These are phyloP conservation scores for Lynx canadensis DNA, from an alignment of 2,113 vertebrate species.

Conservation along the genomic window DNA sequence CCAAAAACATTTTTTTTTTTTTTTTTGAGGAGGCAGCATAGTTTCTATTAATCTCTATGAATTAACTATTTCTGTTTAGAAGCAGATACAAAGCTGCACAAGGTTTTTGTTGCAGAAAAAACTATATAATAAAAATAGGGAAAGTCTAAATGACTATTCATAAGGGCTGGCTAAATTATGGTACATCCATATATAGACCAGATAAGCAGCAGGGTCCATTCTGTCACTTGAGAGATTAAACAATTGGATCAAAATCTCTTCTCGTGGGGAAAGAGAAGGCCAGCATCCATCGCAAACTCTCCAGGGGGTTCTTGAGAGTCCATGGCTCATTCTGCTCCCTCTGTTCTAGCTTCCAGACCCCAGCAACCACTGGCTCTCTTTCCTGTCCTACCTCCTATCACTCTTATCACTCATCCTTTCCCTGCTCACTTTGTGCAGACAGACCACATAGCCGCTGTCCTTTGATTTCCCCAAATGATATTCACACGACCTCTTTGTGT, in stretches of 20 bases:
- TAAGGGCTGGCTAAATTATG: neutral
- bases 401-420: neutral
- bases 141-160: neutral
- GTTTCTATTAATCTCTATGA: neutral
- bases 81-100: neutral
- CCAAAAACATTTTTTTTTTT: neutral
- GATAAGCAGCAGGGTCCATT: neutral
- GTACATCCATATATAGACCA: neutral
- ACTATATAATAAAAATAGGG: neutral
- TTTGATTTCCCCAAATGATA: neutral
- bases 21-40: neutral
- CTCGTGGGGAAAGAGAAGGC: neutral
- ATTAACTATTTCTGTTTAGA: neutral
- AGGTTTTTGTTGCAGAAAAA: neutral
- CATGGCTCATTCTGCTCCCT: neutral
- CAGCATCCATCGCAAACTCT: neutral
- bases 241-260: slow-evolving; percentile 2
- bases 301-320: neutral
- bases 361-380: neutral
- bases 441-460: neutral
- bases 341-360: neutral
- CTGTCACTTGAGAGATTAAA: neutral
- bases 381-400: neutral
- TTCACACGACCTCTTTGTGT: neutral
- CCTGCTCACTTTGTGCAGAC: no score